A percentile compares a stretch with the other conserved stretches of the same genome.
phyloP scores from a whole-genome alignment of 2,797 vertebrate genomes.

The Cossypha dichroa region DNA sequence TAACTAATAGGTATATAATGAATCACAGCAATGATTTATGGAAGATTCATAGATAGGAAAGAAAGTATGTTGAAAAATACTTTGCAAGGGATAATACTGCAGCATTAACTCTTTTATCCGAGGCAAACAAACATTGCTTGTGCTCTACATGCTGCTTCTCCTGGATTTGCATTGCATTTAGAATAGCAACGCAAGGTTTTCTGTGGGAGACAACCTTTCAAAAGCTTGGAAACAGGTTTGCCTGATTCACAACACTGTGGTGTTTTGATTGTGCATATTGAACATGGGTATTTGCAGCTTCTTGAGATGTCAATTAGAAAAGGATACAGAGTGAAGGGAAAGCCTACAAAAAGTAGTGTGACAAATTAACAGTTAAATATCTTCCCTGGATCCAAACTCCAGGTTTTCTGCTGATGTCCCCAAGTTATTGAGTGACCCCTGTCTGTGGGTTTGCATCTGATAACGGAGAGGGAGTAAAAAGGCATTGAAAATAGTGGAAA shows the following conservation, averaged over 20 bases:
- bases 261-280: not conserved
- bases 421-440: not conserved
- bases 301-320: not conserved
- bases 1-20: constrained; percentile 59
- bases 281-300: not conserved
- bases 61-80: not conserved
- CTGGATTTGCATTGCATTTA: not conserved
- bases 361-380: not conserved
- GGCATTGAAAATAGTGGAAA: not conserved
- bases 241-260: not conserved
- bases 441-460: not conserved
- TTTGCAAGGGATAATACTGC: not conserved
- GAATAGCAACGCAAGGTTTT: not conserved
- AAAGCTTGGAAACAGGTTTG: not conserved
- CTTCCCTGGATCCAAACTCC: not conserved
- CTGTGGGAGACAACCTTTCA: not conserved
- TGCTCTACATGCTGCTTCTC: not conserved
- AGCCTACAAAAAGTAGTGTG: not conserved
- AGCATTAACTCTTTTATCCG: not conserved
- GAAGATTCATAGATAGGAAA: not conserved
- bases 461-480: not conserved
- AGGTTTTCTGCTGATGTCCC: not conserved
- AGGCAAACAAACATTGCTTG: not conserved
- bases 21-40: not conserved
- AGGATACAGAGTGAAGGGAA: not conserved